Conservation (phyloP, 2,113 vertebrate species). For the Limanda limanda region DNA sequence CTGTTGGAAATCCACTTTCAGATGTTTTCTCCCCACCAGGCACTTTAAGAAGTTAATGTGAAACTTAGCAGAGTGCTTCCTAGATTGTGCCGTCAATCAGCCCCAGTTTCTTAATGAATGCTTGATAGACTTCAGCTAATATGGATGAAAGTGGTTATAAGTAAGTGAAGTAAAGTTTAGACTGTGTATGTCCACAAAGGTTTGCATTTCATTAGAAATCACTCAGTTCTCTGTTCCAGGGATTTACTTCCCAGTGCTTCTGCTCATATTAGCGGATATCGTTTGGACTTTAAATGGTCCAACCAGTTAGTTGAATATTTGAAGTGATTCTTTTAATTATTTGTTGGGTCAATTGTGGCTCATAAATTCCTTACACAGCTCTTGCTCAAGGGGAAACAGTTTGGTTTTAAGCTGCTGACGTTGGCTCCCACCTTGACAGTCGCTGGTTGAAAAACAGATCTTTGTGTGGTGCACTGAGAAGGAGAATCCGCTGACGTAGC, state of each 20-base stretch:
- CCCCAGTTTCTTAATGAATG: background rate
- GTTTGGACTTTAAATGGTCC: background rate
- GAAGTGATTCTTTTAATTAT: background rate
- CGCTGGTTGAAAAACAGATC: background rate
- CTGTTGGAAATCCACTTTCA: background rate
- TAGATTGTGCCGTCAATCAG: background rate
- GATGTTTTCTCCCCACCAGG: background rate
- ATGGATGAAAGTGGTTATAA: too few relatives aligned
- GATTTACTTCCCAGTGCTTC: background rate
- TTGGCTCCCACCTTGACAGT: too few relatives aligned
- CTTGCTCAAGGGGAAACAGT: background rate
- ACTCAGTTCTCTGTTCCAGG: background rate
- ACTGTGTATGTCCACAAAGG: background rate
- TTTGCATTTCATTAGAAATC: background rate
- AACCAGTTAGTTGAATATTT: constrained; percentile 4
- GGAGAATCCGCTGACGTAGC: background rate
- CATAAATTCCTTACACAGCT: background rate
- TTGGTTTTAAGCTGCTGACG: background rate
- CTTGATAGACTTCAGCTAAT: background rate
- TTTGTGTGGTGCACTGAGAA: background rate
- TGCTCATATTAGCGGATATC: background rate
- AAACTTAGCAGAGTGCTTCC: background rate
- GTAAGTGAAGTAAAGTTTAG: too few relatives aligned
- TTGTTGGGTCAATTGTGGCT: background rate
- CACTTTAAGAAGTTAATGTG: too few relatives aligned